Evolutionary conservation across 2,113 vertebrate species (phyloP).

Genomic region (Oncorhynchus tshawytscha): DNA sequence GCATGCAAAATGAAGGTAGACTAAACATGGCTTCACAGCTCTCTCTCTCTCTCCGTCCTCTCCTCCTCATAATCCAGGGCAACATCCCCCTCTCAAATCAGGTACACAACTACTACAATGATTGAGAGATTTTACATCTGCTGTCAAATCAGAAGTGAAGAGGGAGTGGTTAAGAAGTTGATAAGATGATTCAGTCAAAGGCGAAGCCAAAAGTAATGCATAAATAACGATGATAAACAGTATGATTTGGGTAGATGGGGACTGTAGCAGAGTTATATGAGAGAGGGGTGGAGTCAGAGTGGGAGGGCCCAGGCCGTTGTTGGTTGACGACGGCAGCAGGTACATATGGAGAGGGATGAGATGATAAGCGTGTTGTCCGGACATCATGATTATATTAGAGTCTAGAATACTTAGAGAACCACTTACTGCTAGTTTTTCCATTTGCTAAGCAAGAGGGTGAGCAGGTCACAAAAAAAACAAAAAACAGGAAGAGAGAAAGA

Average conservation of each 20-base stretch:
- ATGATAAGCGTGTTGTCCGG: constrained; percentile 67
- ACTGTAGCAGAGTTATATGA: background rate
- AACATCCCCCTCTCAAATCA: constrained; percentile 14
- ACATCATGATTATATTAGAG: constrained; percentile 67
- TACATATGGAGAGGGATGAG: constrained; percentile 62
- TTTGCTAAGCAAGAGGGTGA: constrained; percentile 99
- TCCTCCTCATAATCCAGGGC: constrained; percentile 14
- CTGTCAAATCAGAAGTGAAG: constrained; percentile 22
- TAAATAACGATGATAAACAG: too few species aligned
- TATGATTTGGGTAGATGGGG: background rate
- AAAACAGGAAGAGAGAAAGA: constrained; percentile 83
- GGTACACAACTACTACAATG: background rate
- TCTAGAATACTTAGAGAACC: constrained; percentile 91
- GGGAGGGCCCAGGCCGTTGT: background rate
- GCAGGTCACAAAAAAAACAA: constrained; percentile 87
- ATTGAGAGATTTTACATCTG: background rate
- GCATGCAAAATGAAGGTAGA: constrained; percentile 59
- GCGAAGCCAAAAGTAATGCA: constrained; percentile 35
- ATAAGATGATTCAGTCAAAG: constrained; percentile 8
- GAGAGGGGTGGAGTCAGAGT: constrained; percentile 22
- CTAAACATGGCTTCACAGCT: constrained; percentile 8
- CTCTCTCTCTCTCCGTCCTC: constrained; percentile 1
- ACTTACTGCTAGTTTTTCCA: constrained; percentile 99
- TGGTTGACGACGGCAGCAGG: constrained; percentile 24
- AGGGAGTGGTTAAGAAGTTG: constrained; percentile 10